Evolutionary conservation across 2,888 invertebrate species (phyloP), one percentile per base, ranked within the genome.

Genomic region (Diarsia brunnea): DNA sequence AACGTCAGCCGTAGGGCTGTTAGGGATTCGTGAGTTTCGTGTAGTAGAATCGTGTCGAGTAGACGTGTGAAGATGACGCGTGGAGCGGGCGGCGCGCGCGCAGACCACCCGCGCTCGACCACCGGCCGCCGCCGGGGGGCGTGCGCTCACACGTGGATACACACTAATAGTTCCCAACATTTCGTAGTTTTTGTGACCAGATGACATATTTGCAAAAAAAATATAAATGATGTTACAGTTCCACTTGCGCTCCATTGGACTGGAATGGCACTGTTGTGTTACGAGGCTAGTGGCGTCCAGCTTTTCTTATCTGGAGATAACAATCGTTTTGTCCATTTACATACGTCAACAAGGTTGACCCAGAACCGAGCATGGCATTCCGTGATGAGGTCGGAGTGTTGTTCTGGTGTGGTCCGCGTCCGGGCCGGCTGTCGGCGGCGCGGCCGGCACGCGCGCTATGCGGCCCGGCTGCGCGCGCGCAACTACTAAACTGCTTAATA

Each of bases 401-500:
- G 89, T 91, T 78, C 90, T 93, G 91, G 96, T 96, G 96, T 96
- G 96, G 96, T 96, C 96, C 90, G 81, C 73, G 87, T 89, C 90
- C 90, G 88, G 84, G 79, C 79, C 91, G 77, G 92, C 94, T 95
- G 95, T 95, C 95, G 93, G 91, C 96, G 95, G 89, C 88, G 89
- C 88, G 89, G 82, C 80, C 82, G 95, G 95, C 95, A 95, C 95
- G 96, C 96, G 95, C 91, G 95, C 95, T 93, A 96, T 96, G 96
- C 95, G 93, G 90, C 92, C 85, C 89, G 85, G 89, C 90, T 89
- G 80, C 70, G 69, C 88, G 90, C 89, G 89, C 90, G 91, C 91
- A 91, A 90, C 92, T 91, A 89, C 93, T 92, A 89, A 91, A 91
- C 93, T 89, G 92, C 91, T 93, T 96, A 93, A 96, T 96, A 96